Conservation (phyloP, 2,113 vertebrate species). For the Parotia lawesii region DNA sequence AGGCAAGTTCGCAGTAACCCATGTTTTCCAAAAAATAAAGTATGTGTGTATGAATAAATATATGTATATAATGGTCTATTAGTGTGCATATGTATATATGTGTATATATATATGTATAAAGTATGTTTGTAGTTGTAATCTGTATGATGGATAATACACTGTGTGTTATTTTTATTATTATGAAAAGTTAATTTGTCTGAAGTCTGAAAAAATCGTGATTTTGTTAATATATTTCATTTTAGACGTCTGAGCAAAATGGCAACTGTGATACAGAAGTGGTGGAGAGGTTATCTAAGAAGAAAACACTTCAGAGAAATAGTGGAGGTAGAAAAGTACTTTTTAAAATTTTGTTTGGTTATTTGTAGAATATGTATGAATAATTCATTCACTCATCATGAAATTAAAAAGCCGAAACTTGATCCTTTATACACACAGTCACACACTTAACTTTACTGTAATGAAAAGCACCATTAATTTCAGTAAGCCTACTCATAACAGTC, state of each 20-base stretch:
- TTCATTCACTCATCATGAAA: neutral
- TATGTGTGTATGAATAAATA: neutral
- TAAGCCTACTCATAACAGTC: neutral
- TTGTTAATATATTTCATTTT: slow-evolving; percentile 59
- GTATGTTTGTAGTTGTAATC: neutral
- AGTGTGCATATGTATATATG: neutral
- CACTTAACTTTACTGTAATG: neutral
- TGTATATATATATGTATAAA: neutral
- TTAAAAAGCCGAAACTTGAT: neutral
- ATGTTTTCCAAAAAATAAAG: neutral
- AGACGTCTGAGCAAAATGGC: slow-evolving; percentile 81
- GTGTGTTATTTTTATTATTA: neutral
- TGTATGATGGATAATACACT: neutral
- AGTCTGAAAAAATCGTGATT: neutral
- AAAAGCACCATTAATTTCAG: slow-evolving; percentile 6
- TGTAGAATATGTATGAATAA: neutral
- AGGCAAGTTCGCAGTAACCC: neutral
- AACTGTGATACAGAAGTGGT: slow-evolving; percentile 85
- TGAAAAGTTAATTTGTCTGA: neutral
- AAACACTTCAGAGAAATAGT: slow-evolving; percentile 78
- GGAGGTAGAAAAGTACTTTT: slow-evolving; percentile 77
- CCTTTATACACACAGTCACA: neutral
- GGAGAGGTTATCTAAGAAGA: slow-evolving; percentile 85
- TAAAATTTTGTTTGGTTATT: neutral
- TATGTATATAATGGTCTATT: neutral